Conservation (phyloP, 1,140 invertebrate genomes). For the Epicauta chinensis region DNA sequence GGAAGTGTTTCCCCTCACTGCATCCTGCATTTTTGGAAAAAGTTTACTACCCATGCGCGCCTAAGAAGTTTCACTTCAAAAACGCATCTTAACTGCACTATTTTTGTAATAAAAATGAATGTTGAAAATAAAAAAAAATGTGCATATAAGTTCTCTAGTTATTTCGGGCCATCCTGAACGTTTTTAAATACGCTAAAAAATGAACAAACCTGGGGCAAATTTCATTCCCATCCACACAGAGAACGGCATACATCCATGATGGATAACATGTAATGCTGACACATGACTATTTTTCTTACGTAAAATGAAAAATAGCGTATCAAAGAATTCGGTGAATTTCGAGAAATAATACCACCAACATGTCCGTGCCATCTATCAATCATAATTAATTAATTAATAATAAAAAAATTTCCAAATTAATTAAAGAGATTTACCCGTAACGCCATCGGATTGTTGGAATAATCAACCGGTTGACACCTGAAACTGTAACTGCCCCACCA, state of each 20-base stretch:
- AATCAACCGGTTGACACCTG: constrained; percentile 90
- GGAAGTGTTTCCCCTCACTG: too few relatives aligned
- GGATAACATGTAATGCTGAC: constrained; percentile 89
- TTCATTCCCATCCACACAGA: constrained; percentile 95
- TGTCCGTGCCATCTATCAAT: constrained; percentile 74
- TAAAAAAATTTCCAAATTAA: too few relatives aligned
- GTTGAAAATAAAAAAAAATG: neutral
- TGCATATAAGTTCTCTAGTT: neutral
- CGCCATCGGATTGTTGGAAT: constrained; percentile 73
- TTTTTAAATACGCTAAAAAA: too few relatives aligned
- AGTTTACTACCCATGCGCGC: too few relatives aligned
- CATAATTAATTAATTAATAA: neutral
- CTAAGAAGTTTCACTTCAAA: too few relatives aligned
- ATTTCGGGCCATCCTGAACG: too few relatives aligned
- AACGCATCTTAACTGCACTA: too few relatives aligned
- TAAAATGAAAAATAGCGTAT: constrained; percentile 89
- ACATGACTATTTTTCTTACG: constrained; percentile 90
- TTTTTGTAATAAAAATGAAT: too few relatives aligned
- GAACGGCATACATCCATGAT: constrained; percentile 93
- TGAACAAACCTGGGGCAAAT: constrained; percentile 75
- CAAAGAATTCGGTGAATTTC: constrained; percentile 95
- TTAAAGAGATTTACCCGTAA: constrained; percentile 66
- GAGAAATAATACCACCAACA: constrained; percentile 99
- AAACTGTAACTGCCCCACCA: constrained; percentile 86
- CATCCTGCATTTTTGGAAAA: too few relatives aligned